Evolutionary conservation across 2,797 vertebrate genomes (phyloP).

Genomic region (Lithobates pipiens): DNA sequence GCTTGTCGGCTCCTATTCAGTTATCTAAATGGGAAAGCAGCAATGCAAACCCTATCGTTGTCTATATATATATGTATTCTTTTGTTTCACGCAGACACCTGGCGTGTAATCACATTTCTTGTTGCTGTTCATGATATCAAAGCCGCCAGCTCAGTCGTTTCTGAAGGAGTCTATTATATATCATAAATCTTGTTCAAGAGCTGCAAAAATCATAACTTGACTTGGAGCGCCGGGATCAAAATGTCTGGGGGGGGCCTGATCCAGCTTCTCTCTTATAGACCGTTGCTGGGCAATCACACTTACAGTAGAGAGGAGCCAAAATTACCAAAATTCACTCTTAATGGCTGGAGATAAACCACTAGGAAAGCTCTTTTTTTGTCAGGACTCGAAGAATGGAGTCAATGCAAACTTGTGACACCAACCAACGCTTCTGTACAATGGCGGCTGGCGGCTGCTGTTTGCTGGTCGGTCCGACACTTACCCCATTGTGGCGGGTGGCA

Average conservation of each 20-base stretch:
- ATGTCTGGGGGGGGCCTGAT: not conserved
- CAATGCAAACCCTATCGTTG: constrained; percentile 9
- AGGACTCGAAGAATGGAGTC: too few relatives aligned
- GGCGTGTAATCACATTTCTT: constrained; percentile 8
- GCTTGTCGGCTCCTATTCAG: constrained; percentile 5
- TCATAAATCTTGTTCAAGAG: not conserved
- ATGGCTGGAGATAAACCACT: too few relatives aligned
- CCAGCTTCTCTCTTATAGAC: not conserved
- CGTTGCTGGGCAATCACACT: not conserved
- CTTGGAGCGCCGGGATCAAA: not conserved
- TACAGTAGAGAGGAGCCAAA: too few relatives aligned
- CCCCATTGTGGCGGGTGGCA: too few relatives aligned
- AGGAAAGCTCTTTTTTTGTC: too few relatives aligned
- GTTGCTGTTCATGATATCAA: constrained; percentile 24
- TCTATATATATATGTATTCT: constrained; percentile 5
- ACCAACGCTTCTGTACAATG: too few relatives aligned
- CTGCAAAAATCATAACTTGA: not conserved
- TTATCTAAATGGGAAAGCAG: not conserved
- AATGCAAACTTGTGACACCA: too few relatives aligned
- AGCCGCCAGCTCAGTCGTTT: not conserved
- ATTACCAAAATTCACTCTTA: too few relatives aligned
- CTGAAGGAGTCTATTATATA: constrained; percentile 21
- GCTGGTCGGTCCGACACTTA: too few relatives aligned
- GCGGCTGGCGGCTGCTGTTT: too few relatives aligned
- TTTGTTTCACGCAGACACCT: constrained; percentile 24